phyloP scores from a whole-genome alignment of 2,797 vertebrate species.

The Syngnathus rostellatus region DNA sequence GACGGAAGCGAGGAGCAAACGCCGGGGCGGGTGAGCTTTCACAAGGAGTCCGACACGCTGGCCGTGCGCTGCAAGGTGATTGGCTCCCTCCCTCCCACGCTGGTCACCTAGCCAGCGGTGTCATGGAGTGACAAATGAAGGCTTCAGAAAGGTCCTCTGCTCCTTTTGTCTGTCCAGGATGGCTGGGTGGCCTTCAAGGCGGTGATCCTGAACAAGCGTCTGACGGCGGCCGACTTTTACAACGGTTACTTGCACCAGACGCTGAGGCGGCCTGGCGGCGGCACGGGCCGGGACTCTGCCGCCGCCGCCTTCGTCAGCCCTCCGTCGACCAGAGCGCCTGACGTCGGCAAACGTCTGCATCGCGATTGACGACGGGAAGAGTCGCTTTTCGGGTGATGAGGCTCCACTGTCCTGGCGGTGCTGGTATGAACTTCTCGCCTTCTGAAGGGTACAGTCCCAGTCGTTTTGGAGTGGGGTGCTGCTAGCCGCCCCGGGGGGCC shows the following conservation, averaged over 20 bases:
- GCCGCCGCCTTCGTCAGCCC: background rate
- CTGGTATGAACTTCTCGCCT: too few relatives aligned
- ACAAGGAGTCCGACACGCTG: slow-evolving; percentile 69
- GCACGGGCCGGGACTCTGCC: background rate
- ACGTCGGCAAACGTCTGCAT: background rate
- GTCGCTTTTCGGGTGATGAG: too few relatives aligned
- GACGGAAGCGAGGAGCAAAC: background rate
- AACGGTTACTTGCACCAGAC: slow-evolving; percentile 87
- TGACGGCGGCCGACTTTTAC: slow-evolving; percentile 88
- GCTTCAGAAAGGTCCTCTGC: too few relatives aligned
- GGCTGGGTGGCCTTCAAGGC: slow-evolving; percentile 83
- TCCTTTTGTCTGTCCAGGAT: slow-evolving; percentile 69
- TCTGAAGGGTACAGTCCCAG: too few relatives aligned
- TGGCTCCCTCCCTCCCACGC: too few relatives aligned
- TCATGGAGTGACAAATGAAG: too few relatives aligned
- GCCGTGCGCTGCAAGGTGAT: slow-evolving; percentile 83
- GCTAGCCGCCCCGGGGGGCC: background rate
- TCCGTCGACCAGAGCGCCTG: slow-evolving; percentile 39
- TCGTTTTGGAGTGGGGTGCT: too few relatives aligned
- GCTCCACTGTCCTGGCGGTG: too few relatives aligned
- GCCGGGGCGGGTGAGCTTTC: slow-evolving; percentile 77
- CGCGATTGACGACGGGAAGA: background rate
- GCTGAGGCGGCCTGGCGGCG: slow-evolving; percentile 39
- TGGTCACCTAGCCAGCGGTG: too few relatives aligned
- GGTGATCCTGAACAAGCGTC: slow-evolving; percentile 76